A percentile compares a stretch with the other conserved stretches of the same genome.
phyloP scores from a whole-genome alignment of 1,140 invertebrate species.

The Steinernema khuongi region DNA sequence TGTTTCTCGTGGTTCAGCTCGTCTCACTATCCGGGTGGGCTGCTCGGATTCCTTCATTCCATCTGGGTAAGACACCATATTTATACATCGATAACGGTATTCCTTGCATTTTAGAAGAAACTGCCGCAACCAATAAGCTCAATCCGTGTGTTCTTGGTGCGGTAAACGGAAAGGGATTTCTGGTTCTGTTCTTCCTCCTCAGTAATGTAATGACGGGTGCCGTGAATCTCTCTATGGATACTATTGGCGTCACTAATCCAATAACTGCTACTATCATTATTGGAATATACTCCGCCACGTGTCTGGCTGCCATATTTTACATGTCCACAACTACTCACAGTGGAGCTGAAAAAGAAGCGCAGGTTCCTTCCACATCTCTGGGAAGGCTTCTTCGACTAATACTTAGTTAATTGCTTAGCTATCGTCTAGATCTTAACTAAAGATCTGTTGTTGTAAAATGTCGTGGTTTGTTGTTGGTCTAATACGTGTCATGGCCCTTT shows the following conservation, averaged over 20 bases:
- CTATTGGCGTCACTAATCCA: neutral
- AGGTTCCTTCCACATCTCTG: neutral
- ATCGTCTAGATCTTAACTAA: too few species aligned
- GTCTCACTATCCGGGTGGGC: neutral
- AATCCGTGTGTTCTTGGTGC: neutral
- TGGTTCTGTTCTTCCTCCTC: conserved; percentile 20
- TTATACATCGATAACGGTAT: neutral
- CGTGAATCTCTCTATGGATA: conserved; percentile 21
- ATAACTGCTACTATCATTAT: neutral
- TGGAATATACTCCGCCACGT: neutral
- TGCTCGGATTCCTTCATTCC: neutral
- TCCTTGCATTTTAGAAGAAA: neutral
- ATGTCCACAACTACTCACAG: neutral
- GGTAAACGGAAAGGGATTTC: conserved; percentile 8
- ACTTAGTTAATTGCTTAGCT: too few species aligned
- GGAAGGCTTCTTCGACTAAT: neutral
- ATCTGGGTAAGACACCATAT: neutral
- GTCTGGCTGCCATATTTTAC: neutral
- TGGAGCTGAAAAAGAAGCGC: neutral
- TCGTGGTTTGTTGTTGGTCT: neutral
- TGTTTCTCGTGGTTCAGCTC: neutral
- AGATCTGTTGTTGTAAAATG: neutral
- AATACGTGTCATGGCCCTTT: neutral
- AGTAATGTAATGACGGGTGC: conserved; percentile 34
- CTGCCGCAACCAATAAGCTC: neutral